These are phyloP conservation scores for Novumbra hubbsi DNA, from an alignment of 2,797 vertebrate species.

Conservation along the genomic window DNA sequence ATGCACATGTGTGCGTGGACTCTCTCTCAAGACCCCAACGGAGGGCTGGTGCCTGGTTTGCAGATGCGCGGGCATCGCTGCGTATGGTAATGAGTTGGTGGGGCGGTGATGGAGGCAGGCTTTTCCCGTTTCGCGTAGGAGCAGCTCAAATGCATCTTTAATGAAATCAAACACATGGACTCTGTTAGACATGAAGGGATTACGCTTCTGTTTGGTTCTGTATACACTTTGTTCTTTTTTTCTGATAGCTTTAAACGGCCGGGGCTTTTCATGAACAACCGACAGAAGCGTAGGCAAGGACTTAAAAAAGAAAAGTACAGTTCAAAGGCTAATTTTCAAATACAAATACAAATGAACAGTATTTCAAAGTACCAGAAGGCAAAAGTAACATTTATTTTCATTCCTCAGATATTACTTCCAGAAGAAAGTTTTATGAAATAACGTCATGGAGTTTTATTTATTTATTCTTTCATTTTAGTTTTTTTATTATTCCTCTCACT, in stretches of 20 bases:
- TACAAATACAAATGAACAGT: conserved; percentile 57
- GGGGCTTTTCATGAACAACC: conserved; percentile 36
- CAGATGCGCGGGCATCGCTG: conserved; percentile 1
- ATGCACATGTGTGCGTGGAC: no score
- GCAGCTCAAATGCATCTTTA: conserved; percentile 54
- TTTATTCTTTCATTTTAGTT: neutral
- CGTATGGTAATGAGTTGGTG: conserved; percentile 21
- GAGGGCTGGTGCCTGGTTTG: neutral
- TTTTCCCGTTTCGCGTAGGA: conserved; percentile 29
- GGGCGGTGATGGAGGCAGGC: neutral
- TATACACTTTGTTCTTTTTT: conserved; percentile 46
- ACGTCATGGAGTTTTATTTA: neutral
- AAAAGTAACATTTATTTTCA: conserved; percentile 38
- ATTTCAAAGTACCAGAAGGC: conserved; percentile 47
- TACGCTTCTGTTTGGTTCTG: conserved; percentile 33
- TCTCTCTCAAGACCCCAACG: neutral
- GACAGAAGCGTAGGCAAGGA: conserved; percentile 37
- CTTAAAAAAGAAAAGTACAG: conserved; percentile 18
- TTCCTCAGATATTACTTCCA: conserved; percentile 1
- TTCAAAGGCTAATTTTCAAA: conserved; percentile 60
- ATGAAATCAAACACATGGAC: conserved; percentile 51
- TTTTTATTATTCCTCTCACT: neutral
- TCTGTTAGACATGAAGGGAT: conserved; percentile 52
- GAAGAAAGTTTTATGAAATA: conserved; percentile 1
- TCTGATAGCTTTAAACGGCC: conserved; percentile 48